These are phyloP conservation scores for Micromys minutus DNA, from an alignment of 2,113 vertebrate species.

Conservation along the genomic window DNA sequence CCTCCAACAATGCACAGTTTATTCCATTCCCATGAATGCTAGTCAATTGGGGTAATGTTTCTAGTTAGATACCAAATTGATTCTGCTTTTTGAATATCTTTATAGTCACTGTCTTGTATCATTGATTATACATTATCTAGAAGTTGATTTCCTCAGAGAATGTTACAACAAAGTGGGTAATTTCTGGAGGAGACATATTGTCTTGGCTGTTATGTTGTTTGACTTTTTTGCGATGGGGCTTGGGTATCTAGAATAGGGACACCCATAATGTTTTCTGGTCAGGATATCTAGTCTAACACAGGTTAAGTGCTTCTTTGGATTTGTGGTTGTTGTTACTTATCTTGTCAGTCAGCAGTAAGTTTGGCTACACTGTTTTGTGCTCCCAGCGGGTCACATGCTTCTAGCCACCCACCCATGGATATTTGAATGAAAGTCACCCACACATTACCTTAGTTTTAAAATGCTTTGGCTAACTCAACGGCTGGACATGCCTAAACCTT, in stretches of 20 bases:
- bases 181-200: not conserved
- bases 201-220: not conserved
- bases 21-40: not conserved
- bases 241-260: not conserved
- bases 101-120: not conserved
- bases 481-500: too few species aligned
- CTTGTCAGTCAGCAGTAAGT: not conserved
- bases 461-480: too few species aligned
- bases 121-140: not conserved
- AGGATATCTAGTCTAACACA: not conserved
- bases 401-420: too few species aligned
- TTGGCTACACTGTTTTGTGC: too few species aligned
- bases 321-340: not conserved
- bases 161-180: not conserved
- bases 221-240: not conserved
- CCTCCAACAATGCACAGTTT: not conserved
- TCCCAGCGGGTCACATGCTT: too few species aligned
- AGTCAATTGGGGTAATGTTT: not conserved
- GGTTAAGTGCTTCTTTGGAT: not conserved
- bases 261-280: not conserved
- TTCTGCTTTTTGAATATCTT: not conserved
- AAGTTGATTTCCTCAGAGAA: not conserved
- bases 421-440: too few species aligned
- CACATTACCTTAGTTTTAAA: too few species aligned
- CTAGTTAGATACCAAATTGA: not conserved